Evolutionary conservation across 2,113 vertebrate genomes (phyloP).

Genomic region (Eulemur rufifrons): DNA sequence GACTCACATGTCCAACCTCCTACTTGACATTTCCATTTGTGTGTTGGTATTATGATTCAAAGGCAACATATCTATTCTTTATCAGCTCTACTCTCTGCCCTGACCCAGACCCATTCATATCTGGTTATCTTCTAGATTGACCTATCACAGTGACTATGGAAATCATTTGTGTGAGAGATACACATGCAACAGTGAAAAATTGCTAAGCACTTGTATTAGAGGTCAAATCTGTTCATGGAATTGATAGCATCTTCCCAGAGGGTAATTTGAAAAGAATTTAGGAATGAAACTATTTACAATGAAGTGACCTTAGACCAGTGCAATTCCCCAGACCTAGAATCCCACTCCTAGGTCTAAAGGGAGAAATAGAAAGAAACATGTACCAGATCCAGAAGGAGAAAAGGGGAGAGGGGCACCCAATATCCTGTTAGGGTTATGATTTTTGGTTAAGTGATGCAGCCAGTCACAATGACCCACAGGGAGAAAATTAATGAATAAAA

Average conservation of each 20-base stretch:
- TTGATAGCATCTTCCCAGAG: neutral
- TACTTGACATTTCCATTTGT: neutral
- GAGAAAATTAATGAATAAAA: neutral
- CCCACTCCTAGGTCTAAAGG: neutral
- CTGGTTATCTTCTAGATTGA: neutral
- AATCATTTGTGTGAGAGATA: neutral
- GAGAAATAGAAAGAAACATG: neutral
- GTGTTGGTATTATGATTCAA: neutral
- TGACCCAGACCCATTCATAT: no score
- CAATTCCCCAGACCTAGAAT: neutral
- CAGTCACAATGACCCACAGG: neutral
- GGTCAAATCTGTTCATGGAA: neutral
- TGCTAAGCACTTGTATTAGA: neutral
- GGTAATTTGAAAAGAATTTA: neutral
- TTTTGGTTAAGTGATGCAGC: neutral
- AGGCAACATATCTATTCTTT: neutral
- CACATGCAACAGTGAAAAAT: neutral
- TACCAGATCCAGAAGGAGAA: neutral
- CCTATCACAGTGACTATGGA: neutral
- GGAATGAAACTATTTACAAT: neutral
- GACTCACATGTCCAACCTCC: neutral
- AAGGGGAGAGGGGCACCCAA: fast-evolving
- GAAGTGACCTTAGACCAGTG: neutral
- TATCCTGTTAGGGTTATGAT: no score
- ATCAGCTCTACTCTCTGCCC: neutral